Evolutionary conservation across 1,140 invertebrate species (phyloP).

Genomic region (Saccostrea glomerata): DNA sequence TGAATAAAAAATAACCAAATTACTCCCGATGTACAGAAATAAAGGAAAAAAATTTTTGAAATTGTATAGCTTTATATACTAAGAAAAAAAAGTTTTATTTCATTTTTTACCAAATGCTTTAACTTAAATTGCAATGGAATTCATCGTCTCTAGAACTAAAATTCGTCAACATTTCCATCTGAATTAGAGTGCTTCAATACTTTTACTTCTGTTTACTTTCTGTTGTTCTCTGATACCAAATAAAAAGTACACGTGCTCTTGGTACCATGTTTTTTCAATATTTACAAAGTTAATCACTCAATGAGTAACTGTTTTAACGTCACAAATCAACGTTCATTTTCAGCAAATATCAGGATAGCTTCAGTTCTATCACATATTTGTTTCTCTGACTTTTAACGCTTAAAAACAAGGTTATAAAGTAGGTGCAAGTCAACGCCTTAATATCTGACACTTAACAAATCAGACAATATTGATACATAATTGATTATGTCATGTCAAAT

Average conservation of each 20-base stretch:
- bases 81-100: too few relatives aligned
- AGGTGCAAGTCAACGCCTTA: neutral
- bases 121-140: too few relatives aligned
- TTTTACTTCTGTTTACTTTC: neutral
- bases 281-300: neutral
- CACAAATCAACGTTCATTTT: neutral
- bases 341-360: neutral
- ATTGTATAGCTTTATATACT: too few relatives aligned
- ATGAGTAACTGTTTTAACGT: neutral
- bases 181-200: too few relatives aligned
- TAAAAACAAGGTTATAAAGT: conserved; percentile 16
- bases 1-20: too few relatives aligned
- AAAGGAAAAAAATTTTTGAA: too few relatives aligned
- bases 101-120: too few relatives aligned
- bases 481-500: conserved; percentile 14
- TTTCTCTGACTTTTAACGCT: neutral
- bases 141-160: too few relatives aligned
- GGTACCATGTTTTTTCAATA: neutral
- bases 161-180: too few relatives aligned
- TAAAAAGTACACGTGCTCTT: neutral
- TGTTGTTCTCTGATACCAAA: neutral
- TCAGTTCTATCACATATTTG: neutral
- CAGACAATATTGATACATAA: neutral
- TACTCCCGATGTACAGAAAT: too few relatives aligned
- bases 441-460: neutral